Evolutionary conservation across 2,113 vertebrate genomes (phyloP), one percentile per base, ranked within the genome.

Genomic region (Aplodontia rufa): DNA sequence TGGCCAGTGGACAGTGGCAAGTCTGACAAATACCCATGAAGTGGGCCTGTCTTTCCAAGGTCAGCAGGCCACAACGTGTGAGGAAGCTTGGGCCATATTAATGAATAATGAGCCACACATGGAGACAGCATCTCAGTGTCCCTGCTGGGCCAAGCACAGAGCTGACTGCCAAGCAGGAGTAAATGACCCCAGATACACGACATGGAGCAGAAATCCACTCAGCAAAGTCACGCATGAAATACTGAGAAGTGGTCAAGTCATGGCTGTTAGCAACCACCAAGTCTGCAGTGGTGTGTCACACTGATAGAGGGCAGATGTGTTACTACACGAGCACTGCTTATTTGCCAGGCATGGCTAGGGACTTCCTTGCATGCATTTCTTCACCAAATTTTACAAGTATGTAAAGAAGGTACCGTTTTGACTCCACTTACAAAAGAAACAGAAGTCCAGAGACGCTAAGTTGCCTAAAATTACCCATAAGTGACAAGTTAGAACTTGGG

Each of bases 371-470:
- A 35, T 30, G 14, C 8, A 26, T 11, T 42, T 47, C 19, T 91
- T 80, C 83, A 82, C 6, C 66, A 28, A 26, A 35, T 53, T 76
- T 91, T 72, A 93, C 32, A 66, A 76, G 35, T 92, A 35, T 16
- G 37, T 55, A 3, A 89, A 90, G 1, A 2, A 30, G 19, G 3
- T 53, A n/a, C 14, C 47, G n/a, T 10, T 37, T 30, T 47, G 8
- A 71, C 22, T 42, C 40, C 30, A 49, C 71, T 86, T 47, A 84
- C 5, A 75, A 35, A 81, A 51, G 60, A 91, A 68, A 82, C 5
- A 62, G n/a, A 86, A 58, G 26, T 47, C 75, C 17, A 32, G 10
- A 84, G 81, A 86, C 8, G 49, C 37, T 32, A 72, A 40, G 4
- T n/a, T 82, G 68, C 68, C 93, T 72, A 32, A 87, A 87, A 42